Evolutionary conservation across 2,888 invertebrate species (phyloP), one percentile per base, ranked within the genome.

Genomic region (Myathropa florea): DNA sequence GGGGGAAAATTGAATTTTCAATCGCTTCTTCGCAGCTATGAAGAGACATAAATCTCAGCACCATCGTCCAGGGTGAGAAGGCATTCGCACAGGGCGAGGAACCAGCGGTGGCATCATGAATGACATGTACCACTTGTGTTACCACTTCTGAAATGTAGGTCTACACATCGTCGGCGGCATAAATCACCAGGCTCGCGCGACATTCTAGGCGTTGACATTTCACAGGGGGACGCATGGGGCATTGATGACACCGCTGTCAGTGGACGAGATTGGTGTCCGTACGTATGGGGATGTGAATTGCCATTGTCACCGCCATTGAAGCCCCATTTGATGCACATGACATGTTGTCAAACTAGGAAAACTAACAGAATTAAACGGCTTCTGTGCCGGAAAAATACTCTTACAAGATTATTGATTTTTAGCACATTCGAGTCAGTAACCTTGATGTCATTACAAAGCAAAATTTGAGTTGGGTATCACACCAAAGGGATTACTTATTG

Each of bases 351-450:
- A 77, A 55, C 73, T 63, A 60, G n/a, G 68, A 4, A 73, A 73
- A 78, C 78, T 65, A 65, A 59, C 65, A 67, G 59, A 60, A 64
- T 78, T 55, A 46, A 71, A 61, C 26, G 53, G 75, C 76, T 53
- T 59, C 26, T 14, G 10, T 0, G 9, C 55, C 18, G 21, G 23
- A 21, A 61, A 61, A 72, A 46, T 64, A 78, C 70, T 70, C 57
- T n/a, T n/a, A n/a, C n/a, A n/a, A n/a, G 63, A 60, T 71, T 86
- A 85, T 86, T 82, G 85, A 86, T 82, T 82, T 82, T 78, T 67
- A 83, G 81, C 63, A 77, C 77, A 77, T 75, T 83, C 28, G 21
- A 72, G 53, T 75, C 33, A 72, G 72, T 60, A 39, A 77, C 26
- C 68, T 36, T 21, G 57, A 76, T 73, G 76, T 77, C 77, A 85